Base-by-base conservation (phyloP, 2,113 vertebrate species). In the Cynocephalus volans region DNA sequence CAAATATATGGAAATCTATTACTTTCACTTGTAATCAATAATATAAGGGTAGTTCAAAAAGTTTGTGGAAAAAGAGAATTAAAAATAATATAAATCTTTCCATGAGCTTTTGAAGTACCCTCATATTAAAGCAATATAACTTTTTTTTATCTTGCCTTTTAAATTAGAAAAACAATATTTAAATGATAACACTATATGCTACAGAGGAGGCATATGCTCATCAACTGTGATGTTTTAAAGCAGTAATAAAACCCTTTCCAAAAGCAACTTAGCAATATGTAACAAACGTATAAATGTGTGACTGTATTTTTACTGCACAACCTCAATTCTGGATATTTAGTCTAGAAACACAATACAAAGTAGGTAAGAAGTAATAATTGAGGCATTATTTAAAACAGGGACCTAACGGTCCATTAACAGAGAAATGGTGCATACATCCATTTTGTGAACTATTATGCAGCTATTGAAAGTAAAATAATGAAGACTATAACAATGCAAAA, bases 121-220 rank as follows among this genome's bases (percentile, higher is more conserved):
- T 41, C 41, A 41, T 41, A 86, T n/a, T 86, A 77, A 86, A 77
- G 21, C 36, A n/a, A 48, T n/a, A 33, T 86, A 56, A 0, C 73
- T 67, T 58, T 76, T 65, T 67, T 76, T 65, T 64, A 79, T 65
- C 86, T 93, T 93, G 52, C 19, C 62, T 79, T 93, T 69, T 21
- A 58, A 77, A 69, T 60, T 67, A n/a, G n/a, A 93, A 93, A n/a
- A 75, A 36, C 23, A 19, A 56, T 75, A 58, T 93, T 65, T 93
- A 93, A 65, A 41, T 3, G 9, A 56, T 65, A 54, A 31, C 50
- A 93, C n/a, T 76, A 31, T 45, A n/a, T 36, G 41, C 17, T 76
- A 19, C 65, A 64, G 24, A 86, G 72, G 65, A 4, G 56, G 21
- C n/a, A 24, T 48, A 28, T 31, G 8, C 54, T 84, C 80, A 75